Evolutionary conservation across 2,113 vertebrate species (phyloP).

Genomic region (Bubo blakistoni): DNA sequence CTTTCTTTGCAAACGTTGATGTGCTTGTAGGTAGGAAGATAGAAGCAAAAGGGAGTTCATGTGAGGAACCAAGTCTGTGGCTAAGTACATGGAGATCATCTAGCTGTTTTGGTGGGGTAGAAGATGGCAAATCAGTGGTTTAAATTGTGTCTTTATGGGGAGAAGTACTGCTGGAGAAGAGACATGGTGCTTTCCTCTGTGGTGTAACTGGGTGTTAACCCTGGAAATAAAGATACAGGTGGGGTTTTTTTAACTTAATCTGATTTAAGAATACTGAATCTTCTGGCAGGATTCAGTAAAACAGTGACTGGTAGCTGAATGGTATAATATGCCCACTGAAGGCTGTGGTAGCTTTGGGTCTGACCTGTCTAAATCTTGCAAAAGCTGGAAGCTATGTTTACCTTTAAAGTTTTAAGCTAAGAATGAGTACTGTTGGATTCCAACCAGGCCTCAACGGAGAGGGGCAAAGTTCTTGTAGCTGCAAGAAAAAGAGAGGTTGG

Average conservation of each 20-base stretch:
- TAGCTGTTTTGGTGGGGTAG: background rate
- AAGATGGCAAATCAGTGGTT: background rate
- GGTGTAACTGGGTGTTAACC: background rate
- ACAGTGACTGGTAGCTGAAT: fast-evolving
- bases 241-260: background rate
- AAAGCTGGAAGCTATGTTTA: background rate
- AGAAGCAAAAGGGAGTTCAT: background rate
- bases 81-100: background rate
- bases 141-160: background rate
- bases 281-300: background rate
- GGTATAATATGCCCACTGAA: background rate
- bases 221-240: background rate
- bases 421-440: background rate
- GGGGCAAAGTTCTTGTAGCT: background rate
- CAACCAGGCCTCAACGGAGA: background rate
- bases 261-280: background rate
- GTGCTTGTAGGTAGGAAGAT: background rate
- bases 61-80: background rate
- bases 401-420: background rate
- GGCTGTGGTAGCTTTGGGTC: background rate
- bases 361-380: background rate
- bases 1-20: background rate
- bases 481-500: background rate
- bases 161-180: background rate
- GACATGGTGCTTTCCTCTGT: background rate